These are phyloP conservation scores for Leptobrachium leishanense DNA, from an alignment of 2,113 vertebrate genomes.

Conservation along the genomic window DNA sequence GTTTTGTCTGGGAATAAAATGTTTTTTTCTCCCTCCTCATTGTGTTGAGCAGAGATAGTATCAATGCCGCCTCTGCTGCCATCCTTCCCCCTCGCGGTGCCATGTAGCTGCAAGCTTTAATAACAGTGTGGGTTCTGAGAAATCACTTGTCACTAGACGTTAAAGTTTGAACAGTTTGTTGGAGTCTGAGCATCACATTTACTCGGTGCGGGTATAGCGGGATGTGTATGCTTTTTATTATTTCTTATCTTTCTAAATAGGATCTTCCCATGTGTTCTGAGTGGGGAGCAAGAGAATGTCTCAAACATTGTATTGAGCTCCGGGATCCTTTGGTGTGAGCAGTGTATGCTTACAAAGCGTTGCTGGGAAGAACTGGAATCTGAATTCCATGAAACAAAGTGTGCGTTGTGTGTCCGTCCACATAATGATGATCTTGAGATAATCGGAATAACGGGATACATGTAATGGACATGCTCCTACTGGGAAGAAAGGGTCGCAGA, in stretches of 20 bases:
- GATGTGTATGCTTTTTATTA: slow-evolving; percentile 42
- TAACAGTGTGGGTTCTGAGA: slow-evolving; percentile 39
- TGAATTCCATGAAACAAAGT: not conserved
- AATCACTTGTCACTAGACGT: slow-evolving; percentile 45
- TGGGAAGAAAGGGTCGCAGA: no score
- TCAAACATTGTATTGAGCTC: slow-evolving; percentile 8
- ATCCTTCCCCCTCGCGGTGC: slow-evolving; percentile 51
- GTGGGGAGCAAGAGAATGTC: not conserved
- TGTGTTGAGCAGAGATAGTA: slow-evolving; percentile 39
- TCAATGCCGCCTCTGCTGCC: slow-evolving; percentile 48
- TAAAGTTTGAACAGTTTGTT: slow-evolving; percentile 41
- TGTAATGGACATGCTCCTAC: no score
- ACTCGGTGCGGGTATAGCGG: slow-evolving; percentile 26
- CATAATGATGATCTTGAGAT: no score
- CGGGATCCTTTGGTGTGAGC: slow-evolving; percentile 3
- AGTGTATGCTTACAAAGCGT: slow-evolving; percentile 4
- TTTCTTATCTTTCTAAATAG: slow-evolving; percentile 39
- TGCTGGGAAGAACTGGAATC: not conserved
- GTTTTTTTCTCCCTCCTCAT: slow-evolving; percentile 52
- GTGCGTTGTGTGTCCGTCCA: no score
- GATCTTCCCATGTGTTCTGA: slow-evolving; percentile 38
- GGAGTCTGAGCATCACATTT: slow-evolving; percentile 34
- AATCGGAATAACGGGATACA: no score
- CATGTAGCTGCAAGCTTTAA: slow-evolving; percentile 53
- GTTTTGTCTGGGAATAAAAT: slow-evolving; percentile 52